Evolutionary conservation across 2,797 vertebrate genomes (phyloP).

Genomic region (Microtus obscurus): DNA sequence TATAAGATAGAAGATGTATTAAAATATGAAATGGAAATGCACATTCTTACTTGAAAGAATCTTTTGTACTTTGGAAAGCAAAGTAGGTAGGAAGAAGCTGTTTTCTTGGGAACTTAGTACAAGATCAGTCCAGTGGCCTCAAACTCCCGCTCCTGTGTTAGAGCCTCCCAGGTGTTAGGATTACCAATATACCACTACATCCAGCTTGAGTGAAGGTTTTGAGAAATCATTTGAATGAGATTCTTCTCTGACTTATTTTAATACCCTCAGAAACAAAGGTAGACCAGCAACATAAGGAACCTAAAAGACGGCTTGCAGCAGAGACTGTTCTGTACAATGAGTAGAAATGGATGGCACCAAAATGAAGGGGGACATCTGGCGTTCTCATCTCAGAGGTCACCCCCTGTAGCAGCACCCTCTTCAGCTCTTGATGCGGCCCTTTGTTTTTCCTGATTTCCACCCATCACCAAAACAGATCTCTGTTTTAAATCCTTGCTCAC

Average conservation of each 20-base stretch:
- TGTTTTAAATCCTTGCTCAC: constrained; percentile 38
- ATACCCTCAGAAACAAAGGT: neutral
- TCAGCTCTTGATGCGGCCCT: neutral
- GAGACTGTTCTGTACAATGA: neutral
- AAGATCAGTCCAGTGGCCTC: neutral
- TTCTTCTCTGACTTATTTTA: neutral
- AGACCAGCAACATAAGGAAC: neutral
- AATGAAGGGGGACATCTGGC: neutral
- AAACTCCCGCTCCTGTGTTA: neutral
- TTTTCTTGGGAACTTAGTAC: neutral
- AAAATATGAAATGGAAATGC: neutral
- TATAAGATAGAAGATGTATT: neutral
- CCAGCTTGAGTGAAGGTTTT: neutral
- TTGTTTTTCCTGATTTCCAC: constrained; percentile 61
- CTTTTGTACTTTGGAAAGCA: neutral
- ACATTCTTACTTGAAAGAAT: neutral
- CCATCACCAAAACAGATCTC: constrained; percentile 23
- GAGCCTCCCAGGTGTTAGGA: neutral
- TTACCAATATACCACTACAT: neutral
- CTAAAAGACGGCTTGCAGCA: neutral
- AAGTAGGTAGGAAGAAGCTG: neutral
- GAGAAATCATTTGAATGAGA: neutral
- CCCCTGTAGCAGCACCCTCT: neutral
- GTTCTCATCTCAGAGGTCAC: neutral
- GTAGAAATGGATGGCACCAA: neutral